Conservation (phyloP, 2,113 vertebrate genomes). For the Gobiocypris rarus region DNA sequence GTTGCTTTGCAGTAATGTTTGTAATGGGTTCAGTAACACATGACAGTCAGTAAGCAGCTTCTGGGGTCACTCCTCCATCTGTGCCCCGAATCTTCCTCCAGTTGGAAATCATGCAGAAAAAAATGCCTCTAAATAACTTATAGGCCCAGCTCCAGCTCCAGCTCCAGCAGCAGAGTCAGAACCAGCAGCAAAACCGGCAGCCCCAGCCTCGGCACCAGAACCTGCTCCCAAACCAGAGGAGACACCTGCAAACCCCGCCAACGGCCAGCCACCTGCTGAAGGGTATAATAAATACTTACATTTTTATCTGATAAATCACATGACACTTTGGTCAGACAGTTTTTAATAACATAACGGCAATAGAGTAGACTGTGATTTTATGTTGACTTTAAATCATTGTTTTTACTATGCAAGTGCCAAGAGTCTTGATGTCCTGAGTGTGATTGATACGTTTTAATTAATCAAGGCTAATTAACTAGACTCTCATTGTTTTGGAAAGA, state of each 20-base stretch:
- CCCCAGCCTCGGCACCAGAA: background rate
- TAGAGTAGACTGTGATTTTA: background rate
- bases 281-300: slow-evolving; percentile 36
- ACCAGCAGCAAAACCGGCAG: slow-evolving; percentile 3
- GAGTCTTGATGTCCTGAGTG: background rate
- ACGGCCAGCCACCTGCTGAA: background rate
- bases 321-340: background rate
- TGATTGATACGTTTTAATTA: slow-evolving; percentile 39
- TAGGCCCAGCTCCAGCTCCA: slow-evolving; percentile 4
- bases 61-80: slow-evolving; percentile 6
- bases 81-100: background rate
- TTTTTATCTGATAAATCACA: background rate
- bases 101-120: background rate
- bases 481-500: slow-evolving; percentile 34
- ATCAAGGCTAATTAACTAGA: slow-evolving; percentile 59
- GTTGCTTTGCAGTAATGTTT: background rate
- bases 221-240: slow-evolving; percentile 36
- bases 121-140: background rate
- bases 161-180: slow-evolving; percentile 6
- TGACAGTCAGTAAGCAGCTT: background rate
- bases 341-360: background rate
- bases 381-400: background rate
- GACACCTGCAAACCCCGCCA: slow-evolving; percentile 1
- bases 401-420: background rate
- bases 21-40: background rate